phyloP scores from a whole-genome alignment of 2,113 vertebrate species.

The Vidua chalybeata region DNA sequence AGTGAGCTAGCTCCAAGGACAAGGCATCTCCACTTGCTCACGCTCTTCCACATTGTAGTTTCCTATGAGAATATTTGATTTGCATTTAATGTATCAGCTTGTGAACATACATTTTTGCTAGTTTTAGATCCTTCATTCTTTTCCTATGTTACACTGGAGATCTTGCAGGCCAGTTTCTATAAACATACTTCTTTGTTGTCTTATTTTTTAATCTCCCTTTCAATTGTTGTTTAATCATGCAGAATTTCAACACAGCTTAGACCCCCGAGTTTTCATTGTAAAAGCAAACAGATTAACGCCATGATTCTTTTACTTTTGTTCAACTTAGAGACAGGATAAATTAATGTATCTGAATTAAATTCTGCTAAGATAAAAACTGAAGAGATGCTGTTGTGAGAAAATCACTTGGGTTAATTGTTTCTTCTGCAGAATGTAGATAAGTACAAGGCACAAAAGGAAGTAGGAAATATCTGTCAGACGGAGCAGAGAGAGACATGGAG shows the following conservation, averaged over 20 bases:
- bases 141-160: not conserved
- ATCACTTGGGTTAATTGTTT: conserved; percentile 42
- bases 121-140: not conserved
- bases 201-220: conserved; percentile 40
- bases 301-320: conserved; percentile 33
- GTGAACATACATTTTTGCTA: not conserved
- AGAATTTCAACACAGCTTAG: not conserved
- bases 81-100: not conserved
- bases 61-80: not conserved
- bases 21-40: not conserved
- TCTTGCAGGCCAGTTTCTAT: not conserved
- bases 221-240: conserved; percentile 41
- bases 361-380: conserved; percentile 28
- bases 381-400: conserved; percentile 13
- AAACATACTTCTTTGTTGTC: conserved; percentile 15
- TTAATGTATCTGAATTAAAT: conserved; percentile 37
- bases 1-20: not conserved
- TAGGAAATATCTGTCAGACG: not conserved
- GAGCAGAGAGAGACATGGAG: not conserved
- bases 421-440: conserved; percentile 38
- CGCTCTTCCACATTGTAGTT: not conserved
- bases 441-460: not conserved
- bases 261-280: conserved; percentile 5
- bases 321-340: not conserved
- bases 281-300: conserved; percentile 24